A percentile compares a stretch with the other conserved stretches of the same genome.
phyloP scores from a whole-genome alignment of 2,888 invertebrate genomes.

The Heliconius cydno region DNA sequence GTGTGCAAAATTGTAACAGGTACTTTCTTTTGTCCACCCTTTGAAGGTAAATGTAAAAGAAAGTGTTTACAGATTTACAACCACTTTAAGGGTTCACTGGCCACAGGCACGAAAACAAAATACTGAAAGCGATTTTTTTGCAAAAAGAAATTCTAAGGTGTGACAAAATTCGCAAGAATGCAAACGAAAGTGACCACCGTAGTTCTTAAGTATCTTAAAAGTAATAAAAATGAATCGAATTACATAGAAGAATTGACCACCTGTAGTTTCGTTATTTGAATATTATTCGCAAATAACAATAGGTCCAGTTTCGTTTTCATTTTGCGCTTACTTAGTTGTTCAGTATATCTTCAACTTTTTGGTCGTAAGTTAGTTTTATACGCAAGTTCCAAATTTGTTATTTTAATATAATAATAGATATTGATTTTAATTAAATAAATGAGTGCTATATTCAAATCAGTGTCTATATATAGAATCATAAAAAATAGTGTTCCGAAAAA shows the following conservation, averaged over 20 bases:
- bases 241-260: constrained; percentile 67
- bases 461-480: neutral
- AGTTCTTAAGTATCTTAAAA: constrained; percentile 50
- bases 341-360: constrained; percentile 62
- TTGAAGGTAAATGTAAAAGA: constrained; percentile 57
- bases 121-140: constrained; percentile 49
- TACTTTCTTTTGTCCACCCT: constrained; percentile 59
- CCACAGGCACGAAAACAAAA: constrained; percentile 71
- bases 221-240: constrained; percentile 49
- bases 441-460: neutral
- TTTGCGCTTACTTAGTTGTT: constrained; percentile 53
- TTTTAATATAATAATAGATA: constrained; percentile 7
- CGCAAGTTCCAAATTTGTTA: neutral
- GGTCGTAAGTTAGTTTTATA: constrained; percentile 51
- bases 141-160: constrained; percentile 64
- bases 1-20: constrained; percentile 71
- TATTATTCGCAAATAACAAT: constrained; percentile 73
- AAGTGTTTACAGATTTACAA: constrained; percentile 76
- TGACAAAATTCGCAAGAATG: constrained; percentile 66
- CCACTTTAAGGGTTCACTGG: constrained; percentile 61
- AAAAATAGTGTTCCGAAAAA: neutral
- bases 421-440: neutral
- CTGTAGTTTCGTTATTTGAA: constrained; percentile 74
- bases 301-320: constrained; percentile 66
- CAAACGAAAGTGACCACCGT: constrained; percentile 72